Conservation (phyloP, 2,113 vertebrate species). For the Rhizomys pruinosus region DNA sequence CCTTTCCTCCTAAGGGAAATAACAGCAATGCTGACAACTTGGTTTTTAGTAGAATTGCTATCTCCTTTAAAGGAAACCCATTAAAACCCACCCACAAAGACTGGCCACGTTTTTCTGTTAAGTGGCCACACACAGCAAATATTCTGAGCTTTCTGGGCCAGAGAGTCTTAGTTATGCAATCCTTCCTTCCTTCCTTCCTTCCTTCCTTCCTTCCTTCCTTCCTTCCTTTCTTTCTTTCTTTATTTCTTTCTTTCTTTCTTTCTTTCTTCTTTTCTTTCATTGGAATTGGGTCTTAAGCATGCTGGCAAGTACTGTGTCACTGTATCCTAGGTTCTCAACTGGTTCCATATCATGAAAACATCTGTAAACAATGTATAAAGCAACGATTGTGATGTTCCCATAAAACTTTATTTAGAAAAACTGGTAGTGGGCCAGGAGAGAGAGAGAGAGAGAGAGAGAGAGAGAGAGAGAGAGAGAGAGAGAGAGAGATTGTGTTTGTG, state of each 20-base stretch:
- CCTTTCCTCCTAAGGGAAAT: background rate
- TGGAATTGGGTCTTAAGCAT: background rate
- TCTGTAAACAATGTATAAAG: background rate
- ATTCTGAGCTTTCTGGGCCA: background rate
- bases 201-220: background rate
- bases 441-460: too few species aligned
- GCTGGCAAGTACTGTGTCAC: background rate
- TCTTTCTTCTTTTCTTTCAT: too few species aligned
- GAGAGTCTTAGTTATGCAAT: background rate
- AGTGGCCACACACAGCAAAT: background rate
- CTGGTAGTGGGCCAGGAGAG: background rate
- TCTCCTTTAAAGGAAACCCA: background rate
- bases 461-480: too few species aligned
- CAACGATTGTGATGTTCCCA: background rate
- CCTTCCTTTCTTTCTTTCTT: background rate
- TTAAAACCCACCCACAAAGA: background rate
- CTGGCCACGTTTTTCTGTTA: background rate
- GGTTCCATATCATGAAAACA: background rate
- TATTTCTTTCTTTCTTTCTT: too few species aligned
- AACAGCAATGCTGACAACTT: background rate
- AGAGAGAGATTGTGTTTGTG: background rate
- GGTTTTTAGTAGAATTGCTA: background rate
- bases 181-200: too few species aligned
- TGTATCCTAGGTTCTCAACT: background rate
- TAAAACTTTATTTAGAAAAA: constrained; percentile 39